phyloP scores from a whole-genome alignment of 2,797 vertebrate genomes.

The Adelosebastes latens region DNA sequence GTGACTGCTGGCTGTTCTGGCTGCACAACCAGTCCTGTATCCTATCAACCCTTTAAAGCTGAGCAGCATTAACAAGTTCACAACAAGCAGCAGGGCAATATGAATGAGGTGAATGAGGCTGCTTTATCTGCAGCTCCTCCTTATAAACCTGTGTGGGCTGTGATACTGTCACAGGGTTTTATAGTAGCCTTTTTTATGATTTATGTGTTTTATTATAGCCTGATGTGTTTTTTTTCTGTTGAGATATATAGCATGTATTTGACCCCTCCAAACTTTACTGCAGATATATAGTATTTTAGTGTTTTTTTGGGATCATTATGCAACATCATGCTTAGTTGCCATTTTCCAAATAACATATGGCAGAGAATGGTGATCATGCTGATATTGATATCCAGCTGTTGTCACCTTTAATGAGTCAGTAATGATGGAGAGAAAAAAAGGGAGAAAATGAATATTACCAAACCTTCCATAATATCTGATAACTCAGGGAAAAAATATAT shows the following conservation, averaged over 20 bases:
- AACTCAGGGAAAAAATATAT: not conserved
- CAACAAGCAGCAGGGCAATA: not conserved
- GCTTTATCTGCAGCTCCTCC: not conserved
- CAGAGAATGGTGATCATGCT: not conserved
- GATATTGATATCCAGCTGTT: not conserved
- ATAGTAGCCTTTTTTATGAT: not conserved
- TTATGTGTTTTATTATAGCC: not conserved
- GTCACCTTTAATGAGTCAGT: not conserved
- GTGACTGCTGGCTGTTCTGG: slow-evolving; percentile 35
- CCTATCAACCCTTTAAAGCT: not conserved
- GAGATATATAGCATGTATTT: not conserved
- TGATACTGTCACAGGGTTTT: not conserved
- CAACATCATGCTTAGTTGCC: not conserved
- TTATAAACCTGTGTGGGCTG: not conserved
- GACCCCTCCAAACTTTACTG: not conserved
- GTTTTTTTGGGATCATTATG: not conserved
- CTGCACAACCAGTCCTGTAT: slow-evolving; percentile 11
- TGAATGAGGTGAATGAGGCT: not conserved
- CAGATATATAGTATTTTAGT: not conserved
- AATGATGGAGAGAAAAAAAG: not conserved
- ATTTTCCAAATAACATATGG: not conserved
- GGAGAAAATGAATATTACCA: not conserved
- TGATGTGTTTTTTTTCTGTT: not conserved
- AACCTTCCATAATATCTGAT: not conserved
- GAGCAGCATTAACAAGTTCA: slow-evolving; percentile 36